Conservation (phyloP, 2,797 vertebrate genomes). For the Anabas testudineus region DNA sequence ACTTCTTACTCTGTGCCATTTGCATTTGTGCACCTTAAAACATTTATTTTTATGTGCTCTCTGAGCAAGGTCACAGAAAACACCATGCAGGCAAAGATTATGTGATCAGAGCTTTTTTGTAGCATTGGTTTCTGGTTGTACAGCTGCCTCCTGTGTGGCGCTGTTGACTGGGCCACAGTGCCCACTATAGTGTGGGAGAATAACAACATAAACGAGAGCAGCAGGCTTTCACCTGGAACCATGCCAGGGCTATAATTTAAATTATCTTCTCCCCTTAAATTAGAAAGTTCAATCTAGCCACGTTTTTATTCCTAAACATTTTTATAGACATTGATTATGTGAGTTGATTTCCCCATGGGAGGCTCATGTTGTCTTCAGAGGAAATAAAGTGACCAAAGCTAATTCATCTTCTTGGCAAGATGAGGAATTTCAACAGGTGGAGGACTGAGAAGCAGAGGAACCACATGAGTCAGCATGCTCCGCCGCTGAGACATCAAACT, state of each 20-base stretch:
- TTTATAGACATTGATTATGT: background rate
- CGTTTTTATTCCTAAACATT: background rate
- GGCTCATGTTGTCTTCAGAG: background rate
- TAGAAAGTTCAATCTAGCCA: background rate
- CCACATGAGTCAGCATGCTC: background rate
- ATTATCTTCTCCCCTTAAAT: no score
- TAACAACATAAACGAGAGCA: background rate
- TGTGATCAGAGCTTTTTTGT: no score
- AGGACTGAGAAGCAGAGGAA: background rate
- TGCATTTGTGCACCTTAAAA: background rate
- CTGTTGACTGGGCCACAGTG: no score
- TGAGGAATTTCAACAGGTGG: background rate
- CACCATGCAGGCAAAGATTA: no score
- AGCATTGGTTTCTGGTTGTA: no score
- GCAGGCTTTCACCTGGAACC: no score
- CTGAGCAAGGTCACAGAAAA: no score
- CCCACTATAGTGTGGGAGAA: no score
- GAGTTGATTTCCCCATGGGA: background rate
- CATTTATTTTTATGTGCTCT: no score
- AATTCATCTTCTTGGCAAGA: background rate
- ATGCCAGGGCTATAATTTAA: no score
- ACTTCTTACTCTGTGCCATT: background rate
- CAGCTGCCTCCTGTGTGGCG: no score
- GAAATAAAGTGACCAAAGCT: background rate
- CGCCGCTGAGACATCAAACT: constrained; percentile 6